These are phyloP conservation scores for Oligia fasciuncula DNA, from an alignment of 2,888 invertebrate species.

Conservation along the genomic window DNA sequence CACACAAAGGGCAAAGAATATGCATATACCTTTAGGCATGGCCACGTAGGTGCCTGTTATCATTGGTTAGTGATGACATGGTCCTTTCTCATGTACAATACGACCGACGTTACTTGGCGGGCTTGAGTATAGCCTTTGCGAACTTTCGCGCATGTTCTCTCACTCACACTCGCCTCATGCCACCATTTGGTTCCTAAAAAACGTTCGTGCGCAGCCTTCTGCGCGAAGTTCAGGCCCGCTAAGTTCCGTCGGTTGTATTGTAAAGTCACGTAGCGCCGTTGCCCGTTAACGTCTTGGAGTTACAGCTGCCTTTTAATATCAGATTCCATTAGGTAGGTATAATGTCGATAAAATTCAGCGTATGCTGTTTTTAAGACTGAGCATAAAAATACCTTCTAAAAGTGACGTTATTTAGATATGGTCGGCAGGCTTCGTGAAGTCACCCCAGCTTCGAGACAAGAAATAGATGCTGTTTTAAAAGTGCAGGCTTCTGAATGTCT, in stretches of 20 bases:
- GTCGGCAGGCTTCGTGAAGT: neutral
- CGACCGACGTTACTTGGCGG: no score
- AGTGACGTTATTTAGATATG: neutral
- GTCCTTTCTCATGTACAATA: neutral
- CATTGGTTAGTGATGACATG: neutral
- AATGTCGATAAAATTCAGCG: neutral
- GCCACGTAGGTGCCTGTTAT: neutral
- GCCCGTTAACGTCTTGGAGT: no score
- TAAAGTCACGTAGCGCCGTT: neutral
- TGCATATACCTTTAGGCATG: neutral
- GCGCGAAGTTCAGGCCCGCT: no score
- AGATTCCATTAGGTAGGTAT: neutral
- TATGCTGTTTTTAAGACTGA: neutral
- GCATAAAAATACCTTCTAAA: neutral
- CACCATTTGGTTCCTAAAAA: no score
- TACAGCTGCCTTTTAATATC: neutral
- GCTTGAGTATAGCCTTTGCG: no score
- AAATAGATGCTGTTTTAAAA: neutral
- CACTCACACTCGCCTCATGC: no score
- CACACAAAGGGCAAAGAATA: neutral
- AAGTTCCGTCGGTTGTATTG: no score
- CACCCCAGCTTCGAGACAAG: neutral
- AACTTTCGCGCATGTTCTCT: no score
- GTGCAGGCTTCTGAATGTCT: neutral
- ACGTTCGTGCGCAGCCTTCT: no score